Percentiles rank a stretch among this genome's conserved stretches.
Evolutionary conservation across 2,888 invertebrate genomes (phyloP).

Genomic region (Calameuta filiformis): DNA sequence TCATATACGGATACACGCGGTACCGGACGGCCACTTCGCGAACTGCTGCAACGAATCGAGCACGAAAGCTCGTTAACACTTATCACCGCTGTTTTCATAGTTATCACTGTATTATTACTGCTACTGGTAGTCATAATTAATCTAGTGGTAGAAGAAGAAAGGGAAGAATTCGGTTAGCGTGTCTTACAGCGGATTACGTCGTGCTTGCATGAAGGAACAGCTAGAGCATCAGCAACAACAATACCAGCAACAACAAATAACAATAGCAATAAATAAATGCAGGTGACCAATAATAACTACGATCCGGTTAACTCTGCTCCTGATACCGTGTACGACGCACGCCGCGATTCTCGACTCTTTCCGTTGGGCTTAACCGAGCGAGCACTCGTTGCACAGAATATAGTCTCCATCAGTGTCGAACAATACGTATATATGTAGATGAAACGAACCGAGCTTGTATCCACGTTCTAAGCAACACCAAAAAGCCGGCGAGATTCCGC

Average conservation of each 20-base stretch:
- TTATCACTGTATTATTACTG: background rate
- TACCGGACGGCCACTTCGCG: slow-evolving; percentile 6
- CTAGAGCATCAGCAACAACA: background rate
- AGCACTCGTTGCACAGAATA: background rate
- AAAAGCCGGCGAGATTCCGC: slow-evolving; percentile 3
- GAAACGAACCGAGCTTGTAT: slow-evolving; percentile 3
- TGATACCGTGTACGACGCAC: background rate
- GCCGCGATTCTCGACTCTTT: background rate
- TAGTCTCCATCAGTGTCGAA: background rate
- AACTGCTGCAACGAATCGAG: background rate
- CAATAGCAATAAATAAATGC: background rate
- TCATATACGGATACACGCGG: background rate
- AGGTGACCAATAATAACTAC: background rate
- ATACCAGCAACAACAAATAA: background rate
- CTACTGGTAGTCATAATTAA: background rate
- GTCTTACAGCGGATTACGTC: background rate
- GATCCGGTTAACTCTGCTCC: background rate
- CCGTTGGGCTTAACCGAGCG: slow-evolving; percentile 1
- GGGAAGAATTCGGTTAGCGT: background rate
- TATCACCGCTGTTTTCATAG: background rate
- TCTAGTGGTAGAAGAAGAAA: background rate
- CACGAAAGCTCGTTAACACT: background rate
- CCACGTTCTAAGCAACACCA: slow-evolving; percentile 3
- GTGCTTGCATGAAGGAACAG: background rate
- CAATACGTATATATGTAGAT: slow-evolving; percentile 1